Conservation (phyloP, 2,888 invertebrate species). For the Opisthograptis luteolata region DNA sequence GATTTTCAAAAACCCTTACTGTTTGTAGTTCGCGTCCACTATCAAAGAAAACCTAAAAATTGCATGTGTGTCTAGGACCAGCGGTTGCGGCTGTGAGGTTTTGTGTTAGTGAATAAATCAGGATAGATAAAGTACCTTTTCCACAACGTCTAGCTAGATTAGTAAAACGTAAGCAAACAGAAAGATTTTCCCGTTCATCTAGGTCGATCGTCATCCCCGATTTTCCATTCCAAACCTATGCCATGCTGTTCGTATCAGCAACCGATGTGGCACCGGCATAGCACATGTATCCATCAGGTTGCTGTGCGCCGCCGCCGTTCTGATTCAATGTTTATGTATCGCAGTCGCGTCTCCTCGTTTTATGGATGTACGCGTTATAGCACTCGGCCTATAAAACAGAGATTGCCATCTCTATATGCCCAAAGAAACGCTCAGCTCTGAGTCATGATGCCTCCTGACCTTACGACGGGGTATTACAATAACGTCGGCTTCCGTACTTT, state of each 20-base stretch:
- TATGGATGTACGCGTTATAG: slow-evolving; percentile 54
- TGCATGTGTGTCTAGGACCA: too few relatives aligned
- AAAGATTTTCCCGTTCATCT: slow-evolving; percentile 10
- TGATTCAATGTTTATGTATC: slow-evolving; percentile 55
- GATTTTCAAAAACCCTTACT: too few relatives aligned
- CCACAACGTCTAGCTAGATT: not conserved
- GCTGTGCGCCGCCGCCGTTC: slow-evolving; percentile 33
- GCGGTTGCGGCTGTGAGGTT: too few relatives aligned
- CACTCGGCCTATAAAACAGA: slow-evolving; percentile 55
- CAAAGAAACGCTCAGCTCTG: slow-evolving; percentile 45
- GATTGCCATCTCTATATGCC: slow-evolving; percentile 61
- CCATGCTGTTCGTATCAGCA: slow-evolving; percentile 35
- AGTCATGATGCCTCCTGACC: slow-evolving; percentile 40
- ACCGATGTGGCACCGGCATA: too few relatives aligned
- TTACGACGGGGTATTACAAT: slow-evolving; percentile 33
- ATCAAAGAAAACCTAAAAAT: too few relatives aligned
- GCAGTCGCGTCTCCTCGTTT: slow-evolving; percentile 51
- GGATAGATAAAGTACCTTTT: not conserved
- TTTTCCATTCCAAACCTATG: slow-evolving; percentile 24
- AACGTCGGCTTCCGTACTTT: slow-evolving; percentile 34
- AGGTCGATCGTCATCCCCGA: slow-evolving; percentile 16
- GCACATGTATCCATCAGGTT: too few relatives aligned
- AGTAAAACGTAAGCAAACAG: too few relatives aligned
- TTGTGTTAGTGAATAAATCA: too few relatives aligned
- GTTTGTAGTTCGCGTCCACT: too few relatives aligned